phyloP scores from a whole-genome alignment of 2,888 invertebrate species.

The Orchesellides sinensis region DNA sequence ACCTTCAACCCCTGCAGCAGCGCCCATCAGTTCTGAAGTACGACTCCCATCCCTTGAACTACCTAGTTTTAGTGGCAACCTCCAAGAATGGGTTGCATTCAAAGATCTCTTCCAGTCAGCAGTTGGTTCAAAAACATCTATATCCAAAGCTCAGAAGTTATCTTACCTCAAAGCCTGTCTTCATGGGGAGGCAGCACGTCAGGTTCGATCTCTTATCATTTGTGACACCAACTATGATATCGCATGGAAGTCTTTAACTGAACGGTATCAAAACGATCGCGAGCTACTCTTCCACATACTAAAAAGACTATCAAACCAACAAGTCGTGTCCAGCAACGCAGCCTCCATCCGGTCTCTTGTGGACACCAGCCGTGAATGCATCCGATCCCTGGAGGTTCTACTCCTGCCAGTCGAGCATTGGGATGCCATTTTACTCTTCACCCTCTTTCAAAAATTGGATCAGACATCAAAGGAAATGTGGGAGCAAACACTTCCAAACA shows the following conservation, averaged over 20 bases:
- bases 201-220: constrained; percentile 17
- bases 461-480: constrained; percentile 29
- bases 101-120: constrained; percentile 52
- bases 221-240: constrained; percentile 57
- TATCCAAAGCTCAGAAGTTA: constrained; percentile 46
- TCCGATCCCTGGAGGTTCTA: constrained; percentile 43
- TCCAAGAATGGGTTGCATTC: constrained; percentile 42
- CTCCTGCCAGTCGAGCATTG: constrained; percentile 11
- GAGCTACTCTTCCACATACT: constrained; percentile 48
- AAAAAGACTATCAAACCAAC: constrained; percentile 18
- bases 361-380: constrained; percentile 43
- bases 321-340: not conserved
- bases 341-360: constrained; percentile 32
- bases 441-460: constrained; percentile 41
- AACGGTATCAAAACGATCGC: constrained; percentile 55
- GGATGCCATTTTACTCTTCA: constrained; percentile 23
- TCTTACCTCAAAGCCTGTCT: constrained; percentile 48
- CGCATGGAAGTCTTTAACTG: constrained; percentile 45
- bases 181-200: constrained; percentile 57
- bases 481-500: constrained; percentile 22
- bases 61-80: not conserved
- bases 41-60: too few species aligned
- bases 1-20: too few species aligned
- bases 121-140: constrained; percentile 20
- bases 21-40: too few species aligned